A percentile compares a stretch with the other conserved stretches of the same genome.
phyloP scores from a whole-genome alignment of 1,140 invertebrate species.

The Scaptodrosophila lebanonensis region DNA sequence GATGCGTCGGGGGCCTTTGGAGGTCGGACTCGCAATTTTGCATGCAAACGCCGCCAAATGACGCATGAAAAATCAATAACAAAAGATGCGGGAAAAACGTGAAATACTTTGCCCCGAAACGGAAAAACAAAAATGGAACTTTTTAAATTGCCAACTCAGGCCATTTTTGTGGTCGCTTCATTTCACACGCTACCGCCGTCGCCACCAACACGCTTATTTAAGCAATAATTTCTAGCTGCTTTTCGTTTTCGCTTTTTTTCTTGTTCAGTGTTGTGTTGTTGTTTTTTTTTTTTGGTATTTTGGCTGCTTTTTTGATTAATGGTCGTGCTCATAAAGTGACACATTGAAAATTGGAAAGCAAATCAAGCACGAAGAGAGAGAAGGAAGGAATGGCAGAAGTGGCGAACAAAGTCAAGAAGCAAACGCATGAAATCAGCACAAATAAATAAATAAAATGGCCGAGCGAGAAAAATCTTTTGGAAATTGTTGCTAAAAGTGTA shows the following conservation, averaged over 20 bases:
- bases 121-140: too few relatives aligned
- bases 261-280: too few relatives aligned
- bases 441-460: constrained; percentile 37
- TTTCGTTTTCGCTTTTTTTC: constrained; percentile 25
- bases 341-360: constrained; percentile 74
- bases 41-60: constrained; percentile 59
- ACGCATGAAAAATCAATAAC: constrained; percentile 68
- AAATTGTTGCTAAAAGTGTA: constrained; percentile 67
- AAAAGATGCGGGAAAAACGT: constrained; percentile 7
- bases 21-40: constrained; percentile 24
- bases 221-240: constrained; percentile 67
- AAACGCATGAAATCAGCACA: constrained; percentile 69
- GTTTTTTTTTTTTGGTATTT: constrained; percentile 28
- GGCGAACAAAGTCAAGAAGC: constrained; percentile 40
- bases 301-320: constrained; percentile 75
- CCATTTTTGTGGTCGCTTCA: constrained; percentile 60
- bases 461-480: constrained; percentile 4
- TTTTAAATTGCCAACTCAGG: constrained; percentile 52
- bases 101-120: constrained; percentile 34
- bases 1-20: constrained; percentile 2
- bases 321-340: constrained; percentile 70
- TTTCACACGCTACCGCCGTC: constrained; percentile 40
- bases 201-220: constrained; percentile 64
- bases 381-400: constrained; percentile 21
- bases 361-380: constrained; percentile 68